Evolutionary conservation across 1,140 invertebrate genomes (phyloP), one percentile per base, ranked within the genome.

Genomic region (Saccostrea glomerata): DNA sequence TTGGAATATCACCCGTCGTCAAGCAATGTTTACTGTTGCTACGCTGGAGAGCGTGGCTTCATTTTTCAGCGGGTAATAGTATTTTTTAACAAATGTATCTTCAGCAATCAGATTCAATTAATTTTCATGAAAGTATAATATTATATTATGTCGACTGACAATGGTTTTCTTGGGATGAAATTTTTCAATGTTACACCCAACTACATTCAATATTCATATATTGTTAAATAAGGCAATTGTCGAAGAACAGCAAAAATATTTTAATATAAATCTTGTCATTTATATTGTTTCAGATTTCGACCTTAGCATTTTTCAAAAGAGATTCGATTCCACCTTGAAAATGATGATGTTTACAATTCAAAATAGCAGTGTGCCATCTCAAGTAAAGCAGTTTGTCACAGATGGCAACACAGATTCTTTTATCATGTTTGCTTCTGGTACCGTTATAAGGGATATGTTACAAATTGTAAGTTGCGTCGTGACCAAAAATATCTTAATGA

Each of bases 381-480:
- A 36, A 20, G 20, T 85, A 0, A 54, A 85, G n/a, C 17, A 20
- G 47, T 30, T 60, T 23, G n/a, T 60, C 25, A 85, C 13, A 25
- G 84, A 85, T 56, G 56, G 84, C 84, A 85, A 85, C 55, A 85
- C 84, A 7, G 47, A 85, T 7, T 56, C 60, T 11, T 85, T 85
- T 9, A 63, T 85, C 30, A 60, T 85, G 55, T 63, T 30, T 60
- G 84, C 84, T 11, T 60, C 84, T 23, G n/a, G 55, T 85, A 11
- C n/a, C 4, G 30, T 30, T n/a, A 60, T 85, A 7, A 40, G n/a
- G n/a, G 15, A 36, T 56, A 63, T 47, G n/a, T 17, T 85, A 7
- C 23, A 54, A 36, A 25, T n/a, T 54, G 84, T 85, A 7, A 84
- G 40, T 55, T 54, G 12, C 40, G 13, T 82, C 40, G 40, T 30